Evolutionary conservation across 2,888 invertebrate genomes (phyloP).

Genomic region (Ormyrus thymus): DNA sequence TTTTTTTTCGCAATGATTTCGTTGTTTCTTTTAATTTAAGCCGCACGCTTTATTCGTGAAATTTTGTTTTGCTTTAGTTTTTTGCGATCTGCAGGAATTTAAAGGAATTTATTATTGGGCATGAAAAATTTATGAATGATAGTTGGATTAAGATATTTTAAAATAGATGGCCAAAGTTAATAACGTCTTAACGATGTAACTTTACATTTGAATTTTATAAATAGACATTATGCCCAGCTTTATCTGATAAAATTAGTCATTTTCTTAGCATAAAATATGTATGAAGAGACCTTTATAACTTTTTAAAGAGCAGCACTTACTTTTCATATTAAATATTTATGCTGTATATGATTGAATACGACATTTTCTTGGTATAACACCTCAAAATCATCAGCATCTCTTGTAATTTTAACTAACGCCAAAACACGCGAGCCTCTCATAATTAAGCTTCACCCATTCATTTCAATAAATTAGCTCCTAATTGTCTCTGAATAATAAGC

Average conservation of each 20-base stretch:
- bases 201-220: not conserved
- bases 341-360: not conserved
- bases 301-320: not conserved
- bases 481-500: slow-evolving; percentile 3
- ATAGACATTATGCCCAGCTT: not conserved
- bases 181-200: no score
- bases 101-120: no score
- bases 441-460: slow-evolving; percentile 20
- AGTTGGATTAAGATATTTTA: no score
- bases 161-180: no score
- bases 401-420: not conserved
- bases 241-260: slow-evolving; percentile 1
- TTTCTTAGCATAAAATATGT: slow-evolving; percentile 11
- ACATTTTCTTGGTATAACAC: not conserved
- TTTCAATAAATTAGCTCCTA: slow-evolving; percentile 20
- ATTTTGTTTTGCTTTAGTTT: no score
- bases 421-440: not conserved
- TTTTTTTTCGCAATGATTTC: no score
- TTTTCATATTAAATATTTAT: slow-evolving; percentile 19
- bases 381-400: not conserved
- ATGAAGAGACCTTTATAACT: not conserved
- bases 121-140: no score
- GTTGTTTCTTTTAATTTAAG: no score
- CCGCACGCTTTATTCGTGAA: not conserved
- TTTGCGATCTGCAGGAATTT: no score